phyloP scores from a whole-genome alignment of 1,140 invertebrate species.

The Platyscapa corneri region DNA sequence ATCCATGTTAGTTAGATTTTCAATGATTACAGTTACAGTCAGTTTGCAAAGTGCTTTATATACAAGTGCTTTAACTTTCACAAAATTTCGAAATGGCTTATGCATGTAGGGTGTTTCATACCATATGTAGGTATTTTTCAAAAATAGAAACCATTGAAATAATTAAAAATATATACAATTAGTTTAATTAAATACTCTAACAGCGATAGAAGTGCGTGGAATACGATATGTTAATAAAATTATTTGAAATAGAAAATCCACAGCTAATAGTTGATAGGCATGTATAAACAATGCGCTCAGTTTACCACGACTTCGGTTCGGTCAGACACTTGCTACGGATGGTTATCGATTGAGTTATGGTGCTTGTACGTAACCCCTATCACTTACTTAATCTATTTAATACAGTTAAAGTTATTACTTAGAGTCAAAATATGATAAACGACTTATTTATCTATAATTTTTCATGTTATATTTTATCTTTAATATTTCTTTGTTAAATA shows the following conservation, averaged over 20 bases:
- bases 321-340: neutral
- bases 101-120: neutral
- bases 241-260: too few relatives aligned
- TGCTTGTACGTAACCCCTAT: neutral
- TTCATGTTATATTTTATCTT: too few relatives aligned
- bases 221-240: too few relatives aligned
- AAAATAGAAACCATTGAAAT: too few relatives aligned
- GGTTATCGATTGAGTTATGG: neutral
- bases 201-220: too few relatives aligned
- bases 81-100: neutral
- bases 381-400: constrained; percentile 1
- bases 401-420: neutral
- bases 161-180: too few relatives aligned
- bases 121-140: neutral
- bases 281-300: neutral
- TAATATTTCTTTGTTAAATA: too few relatives aligned
- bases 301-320: neutral
- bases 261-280: neutral
- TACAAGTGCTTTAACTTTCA: neutral
- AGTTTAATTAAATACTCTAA: too few relatives aligned
- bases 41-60: too few relatives aligned
- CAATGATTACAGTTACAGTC: too few relatives aligned
- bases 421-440: neutral
- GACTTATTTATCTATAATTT: neutral
- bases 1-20: too few relatives aligned